A percentile compares a stretch with the other conserved stretches of the same genome.
Evolutionary conservation across 2,113 vertebrate genomes (phyloP).

Genomic region (Muscicapa adusta): DNA sequence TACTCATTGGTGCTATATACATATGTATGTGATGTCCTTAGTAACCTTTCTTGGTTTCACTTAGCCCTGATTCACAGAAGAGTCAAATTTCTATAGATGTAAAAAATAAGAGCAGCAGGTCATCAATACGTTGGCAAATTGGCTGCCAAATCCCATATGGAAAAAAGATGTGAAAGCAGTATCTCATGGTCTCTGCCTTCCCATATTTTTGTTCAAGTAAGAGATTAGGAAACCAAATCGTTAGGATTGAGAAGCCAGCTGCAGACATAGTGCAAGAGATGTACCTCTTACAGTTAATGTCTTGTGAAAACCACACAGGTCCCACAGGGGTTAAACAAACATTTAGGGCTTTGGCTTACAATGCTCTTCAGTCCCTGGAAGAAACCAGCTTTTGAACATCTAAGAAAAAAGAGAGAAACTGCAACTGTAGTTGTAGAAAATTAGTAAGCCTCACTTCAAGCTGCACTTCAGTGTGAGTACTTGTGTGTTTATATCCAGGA

Average conservation of each 20-base stretch:
- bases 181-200: background rate
- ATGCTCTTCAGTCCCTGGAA: background rate
- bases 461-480: background rate
- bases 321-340: background rate
- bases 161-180: background rate
- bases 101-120: background rate
- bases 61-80: background rate
- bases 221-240: background rate
- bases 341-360: background rate
- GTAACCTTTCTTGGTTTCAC: background rate
- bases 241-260: background rate
- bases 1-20: background rate
- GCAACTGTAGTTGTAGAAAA: background rate
- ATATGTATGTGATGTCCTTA: background rate
- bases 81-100: background rate
- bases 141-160: background rate
- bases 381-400: background rate
- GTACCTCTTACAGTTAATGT: background rate
- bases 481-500: background rate
- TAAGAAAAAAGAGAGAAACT: background rate
- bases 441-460: background rate
- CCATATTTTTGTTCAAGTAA: background rate
- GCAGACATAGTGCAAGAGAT: background rate
- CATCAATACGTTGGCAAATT: background rate
- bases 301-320: background rate